Evolutionary conservation across 2,888 invertebrate genomes (phyloP), one percentile per base, ranked within the genome.

Genomic region (Meliscaeva auricollis): DNA sequence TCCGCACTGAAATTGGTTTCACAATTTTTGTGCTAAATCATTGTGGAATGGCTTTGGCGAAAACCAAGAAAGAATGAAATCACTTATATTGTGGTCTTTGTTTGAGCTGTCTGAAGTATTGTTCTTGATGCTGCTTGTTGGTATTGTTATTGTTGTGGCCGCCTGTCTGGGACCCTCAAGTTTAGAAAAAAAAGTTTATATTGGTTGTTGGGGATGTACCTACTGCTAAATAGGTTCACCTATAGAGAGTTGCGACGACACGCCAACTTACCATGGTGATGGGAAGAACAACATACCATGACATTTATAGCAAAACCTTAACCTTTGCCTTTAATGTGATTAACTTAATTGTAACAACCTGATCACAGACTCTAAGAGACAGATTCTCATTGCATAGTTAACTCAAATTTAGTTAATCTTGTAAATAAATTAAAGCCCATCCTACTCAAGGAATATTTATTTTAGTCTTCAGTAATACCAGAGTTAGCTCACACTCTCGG

Each of bases 11-110:
- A 77, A 81, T 85, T 56, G 44, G 62, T 80, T 76, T 81, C 62
- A 84, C 80, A 85, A 85, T 69, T 85, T 84, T 85, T 85, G 76
- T 85, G 85, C 85, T 58, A 81, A 81, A 81, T 81, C 81, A 81
- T 76, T 69, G 68, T 17, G 30, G 58, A 72, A 48, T 58, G 54
- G 78, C 69, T 83, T 22, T 35, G 41, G 30, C 15, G 76, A 41
- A 58, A 79, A 69, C 56, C 68, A 64, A 68, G 56, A 50, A 80
- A 69, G 75, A 80, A 76, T 69, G 56, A 62, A 77, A 73, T 77
- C 76, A 76, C 73, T 77, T 85, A 58, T 58, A 58, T 58, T 80
- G 73, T 69, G 77, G 66, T 52, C 64, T 85, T 85, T 85, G 85
- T 81, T 76, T 38, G 72, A 26, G 32, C 26, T 72, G 75, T 76